Evolutionary conservation across 2,113 vertebrate genomes (phyloP).

Genomic region (Numida meleagris): DNA sequence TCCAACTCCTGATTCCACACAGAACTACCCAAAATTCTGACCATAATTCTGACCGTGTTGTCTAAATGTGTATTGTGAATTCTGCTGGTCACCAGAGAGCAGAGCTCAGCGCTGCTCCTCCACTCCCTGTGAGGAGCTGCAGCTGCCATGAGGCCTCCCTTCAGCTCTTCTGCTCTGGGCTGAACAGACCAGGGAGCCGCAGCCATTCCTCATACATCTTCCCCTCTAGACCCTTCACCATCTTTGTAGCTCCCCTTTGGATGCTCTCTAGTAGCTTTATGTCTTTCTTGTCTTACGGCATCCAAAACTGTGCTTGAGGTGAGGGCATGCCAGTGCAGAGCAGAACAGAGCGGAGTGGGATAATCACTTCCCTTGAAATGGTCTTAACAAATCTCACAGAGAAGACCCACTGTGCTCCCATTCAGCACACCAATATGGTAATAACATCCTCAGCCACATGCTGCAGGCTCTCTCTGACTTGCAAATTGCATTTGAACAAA

Average conservation of each 20-base stretch:
- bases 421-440: background rate
- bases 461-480: background rate
- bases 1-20: too few species aligned
- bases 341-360: background rate
- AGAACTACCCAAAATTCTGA: background rate
- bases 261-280: background rate
- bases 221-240: background rate
- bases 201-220: background rate
- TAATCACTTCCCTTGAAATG: background rate
- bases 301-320: background rate
- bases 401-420: background rate
- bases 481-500: background rate
- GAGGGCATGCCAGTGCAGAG: background rate
- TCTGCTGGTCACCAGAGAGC: background rate
- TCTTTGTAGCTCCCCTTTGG: background rate
- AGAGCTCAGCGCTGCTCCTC: background rate
- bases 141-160: background rate
- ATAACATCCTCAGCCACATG: rapidly evolving
- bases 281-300: background rate
- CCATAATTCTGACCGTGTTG: too few species aligned
- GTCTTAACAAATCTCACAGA: background rate
- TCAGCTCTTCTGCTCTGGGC: background rate
- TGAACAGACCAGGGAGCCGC: background rate
- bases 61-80: background rate
- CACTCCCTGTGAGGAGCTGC: background rate